phyloP scores from a whole-genome alignment of 2,797 vertebrate species.

The Hapalemur alaotrensis region DNA sequence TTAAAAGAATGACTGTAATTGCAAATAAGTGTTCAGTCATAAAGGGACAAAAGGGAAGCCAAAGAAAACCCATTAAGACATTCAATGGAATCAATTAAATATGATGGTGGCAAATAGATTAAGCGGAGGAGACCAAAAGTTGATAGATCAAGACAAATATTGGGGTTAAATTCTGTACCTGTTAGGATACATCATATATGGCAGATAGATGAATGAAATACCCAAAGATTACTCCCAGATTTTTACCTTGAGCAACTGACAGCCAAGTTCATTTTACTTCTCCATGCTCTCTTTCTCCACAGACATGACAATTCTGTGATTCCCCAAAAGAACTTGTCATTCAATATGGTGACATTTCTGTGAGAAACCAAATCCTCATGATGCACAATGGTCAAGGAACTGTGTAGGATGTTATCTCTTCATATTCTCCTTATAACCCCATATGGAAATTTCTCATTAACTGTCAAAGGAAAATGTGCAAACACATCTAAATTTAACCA shows the following conservation, averaged over 20 bases:
- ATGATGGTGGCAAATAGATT: not conserved
- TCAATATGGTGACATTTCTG: not conserved
- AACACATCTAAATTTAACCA: not conserved
- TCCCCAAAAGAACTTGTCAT: not conserved
- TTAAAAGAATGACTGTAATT: not conserved
- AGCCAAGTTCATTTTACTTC: not conserved
- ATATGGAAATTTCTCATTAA: not conserved
- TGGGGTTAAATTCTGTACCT: not conserved
- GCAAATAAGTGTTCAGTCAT: not conserved
- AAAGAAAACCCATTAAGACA: not conserved
- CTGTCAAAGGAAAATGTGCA: not conserved
- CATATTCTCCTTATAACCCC: not conserved
- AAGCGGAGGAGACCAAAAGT: not conserved
- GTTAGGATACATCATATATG: not conserved
- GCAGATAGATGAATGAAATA: not conserved
- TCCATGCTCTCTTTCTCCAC: not conserved
- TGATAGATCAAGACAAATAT: not conserved
- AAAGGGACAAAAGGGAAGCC: not conserved
- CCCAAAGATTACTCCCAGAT: too few relatives aligned
- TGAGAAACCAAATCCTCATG: not conserved
- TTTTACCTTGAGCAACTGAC: not conserved
- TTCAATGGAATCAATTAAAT: not conserved
- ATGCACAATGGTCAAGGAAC: not conserved
- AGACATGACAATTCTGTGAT: accelerated
- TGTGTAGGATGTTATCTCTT: accelerated